Base-by-base conservation (phyloP, 2,113 vertebrate species). In the Variabilichromis moorii region DNA sequence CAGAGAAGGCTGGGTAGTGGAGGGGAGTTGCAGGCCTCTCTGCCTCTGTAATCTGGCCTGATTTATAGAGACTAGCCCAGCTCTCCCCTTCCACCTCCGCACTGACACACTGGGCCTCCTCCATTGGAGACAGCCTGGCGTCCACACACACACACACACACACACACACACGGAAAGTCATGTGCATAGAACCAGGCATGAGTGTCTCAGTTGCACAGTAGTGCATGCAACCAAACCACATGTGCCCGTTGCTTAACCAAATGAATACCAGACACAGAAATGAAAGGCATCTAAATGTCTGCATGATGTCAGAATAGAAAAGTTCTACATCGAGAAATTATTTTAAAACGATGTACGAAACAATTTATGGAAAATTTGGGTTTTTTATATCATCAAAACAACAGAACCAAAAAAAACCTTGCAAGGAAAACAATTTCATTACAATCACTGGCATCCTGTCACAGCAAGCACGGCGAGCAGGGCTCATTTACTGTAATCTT, bases 121-220 rank as follows among this genome's bases (percentile, higher is more conserved):
- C 97, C 96, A 96, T 97, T 97, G 97, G 98, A 99, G 98, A 99
- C 98, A 98, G 97, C 86, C 97, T 98, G 98, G 98, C 98, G 97
- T 98, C 97, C 96, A 95, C 96, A 79, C 79, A 82, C 97, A 96
- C 96, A 91, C 95, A 89, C 96, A 95, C 96, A 79, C 79, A 82
- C 96, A 95, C 96, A 95, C 96, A 95, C 96, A 95, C 96, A 80
- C 59, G 93, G 95, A 96, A 93, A 80, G 82, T 21, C 89, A 95
- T 95, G 73, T 24, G n/a, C 66, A 85, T 17, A 84, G 28, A 89
- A 76, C 82, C 80, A 55, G 40, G 51, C 80, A 82, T 86, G 63
- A 85, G 59, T 5, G 87, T 91, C 87, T 95, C 88, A 80, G 89
- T 88, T 93, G 91, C 89, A 93, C 91, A 90, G 93, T 88, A 86